Evolutionary conservation across 2,888 invertebrate genomes (phyloP).

Genomic region (Aspidapion aeneum): DNA sequence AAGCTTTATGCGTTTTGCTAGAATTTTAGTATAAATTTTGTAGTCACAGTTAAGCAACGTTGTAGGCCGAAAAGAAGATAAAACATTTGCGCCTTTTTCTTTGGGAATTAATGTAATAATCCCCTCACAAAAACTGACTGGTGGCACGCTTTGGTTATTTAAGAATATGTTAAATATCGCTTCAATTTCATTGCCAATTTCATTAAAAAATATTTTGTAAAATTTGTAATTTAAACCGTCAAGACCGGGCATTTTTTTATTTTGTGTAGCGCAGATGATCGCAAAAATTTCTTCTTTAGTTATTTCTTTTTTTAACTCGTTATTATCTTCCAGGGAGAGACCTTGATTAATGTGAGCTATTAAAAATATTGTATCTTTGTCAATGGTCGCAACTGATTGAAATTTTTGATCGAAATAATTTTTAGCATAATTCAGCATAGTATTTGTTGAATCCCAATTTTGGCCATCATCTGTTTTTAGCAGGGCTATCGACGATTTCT

Average conservation of each 20-base stretch:
- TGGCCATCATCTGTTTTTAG: neutral
- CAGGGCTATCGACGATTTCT: neutral
- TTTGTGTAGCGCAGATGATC: neutral
- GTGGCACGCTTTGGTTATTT: neutral
- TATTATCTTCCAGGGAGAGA: neutral
- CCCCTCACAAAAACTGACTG: neutral
- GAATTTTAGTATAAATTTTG: neutral
- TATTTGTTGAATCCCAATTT: neutral
- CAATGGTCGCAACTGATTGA: neutral
- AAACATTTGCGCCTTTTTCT: neutral
- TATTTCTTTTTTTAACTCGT: neutral
- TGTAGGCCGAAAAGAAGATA: neutral
- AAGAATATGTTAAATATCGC: neutral
- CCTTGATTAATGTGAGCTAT: neutral
- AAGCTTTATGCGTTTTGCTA: neutral
- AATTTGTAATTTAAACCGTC: slow-evolving; percentile 4
- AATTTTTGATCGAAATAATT: neutral
- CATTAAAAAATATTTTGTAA: slow-evolving; percentile 3
- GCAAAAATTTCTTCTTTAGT: neutral
- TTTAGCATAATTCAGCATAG: neutral
- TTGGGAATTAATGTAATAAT: neutral
- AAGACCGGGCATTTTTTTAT: slow-evolving; percentile 4
- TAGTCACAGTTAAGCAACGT: neutral
- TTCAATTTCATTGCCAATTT: neutral
- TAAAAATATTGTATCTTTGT: neutral